These are phyloP conservation scores for Momotus momota DNA, from an alignment of 2,797 vertebrate genomes.

Conservation along the genomic window DNA sequence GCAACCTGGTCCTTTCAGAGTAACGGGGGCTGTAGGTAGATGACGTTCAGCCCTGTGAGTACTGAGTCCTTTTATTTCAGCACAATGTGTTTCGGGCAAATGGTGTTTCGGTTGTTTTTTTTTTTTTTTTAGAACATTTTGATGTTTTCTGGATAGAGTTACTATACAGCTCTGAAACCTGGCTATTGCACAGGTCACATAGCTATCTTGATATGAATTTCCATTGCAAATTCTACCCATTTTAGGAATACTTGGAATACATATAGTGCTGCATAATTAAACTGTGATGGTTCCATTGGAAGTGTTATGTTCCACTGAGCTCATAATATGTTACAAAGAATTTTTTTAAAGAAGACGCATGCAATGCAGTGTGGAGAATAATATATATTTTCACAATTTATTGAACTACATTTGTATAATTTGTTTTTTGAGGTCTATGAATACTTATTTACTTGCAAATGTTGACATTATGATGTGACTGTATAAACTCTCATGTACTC, in stretches of 20 bases:
- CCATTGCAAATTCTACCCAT: not conserved
- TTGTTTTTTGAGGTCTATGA: not conserved
- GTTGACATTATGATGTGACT: not conserved
- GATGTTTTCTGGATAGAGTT: not conserved
- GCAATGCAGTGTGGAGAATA: not conserved
- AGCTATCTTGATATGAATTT: constrained; percentile 13
- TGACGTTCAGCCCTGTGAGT: not conserved
- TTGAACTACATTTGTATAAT: not conserved
- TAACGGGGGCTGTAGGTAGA: not conserved
- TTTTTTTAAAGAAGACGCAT: not conserved
- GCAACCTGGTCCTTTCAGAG: not conserved
- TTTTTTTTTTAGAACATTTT: not conserved
- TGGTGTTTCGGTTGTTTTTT: not conserved
- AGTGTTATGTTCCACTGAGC: not conserved
- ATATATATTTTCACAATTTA: not conserved
- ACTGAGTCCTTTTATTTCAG: not conserved
- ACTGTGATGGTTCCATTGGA: not conserved
- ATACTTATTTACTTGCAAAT: constrained; percentile 32
- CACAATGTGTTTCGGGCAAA: not conserved
- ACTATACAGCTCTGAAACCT: not conserved
- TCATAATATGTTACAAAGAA: not conserved
- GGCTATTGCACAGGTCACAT: not conserved
- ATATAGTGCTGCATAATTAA: not conserved
- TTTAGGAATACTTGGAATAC: constrained; percentile 20
- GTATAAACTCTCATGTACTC: not conserved